Evolutionary conservation across 2,888 invertebrate genomes (phyloP).

Genomic region (Trichacis sp.): DNA sequence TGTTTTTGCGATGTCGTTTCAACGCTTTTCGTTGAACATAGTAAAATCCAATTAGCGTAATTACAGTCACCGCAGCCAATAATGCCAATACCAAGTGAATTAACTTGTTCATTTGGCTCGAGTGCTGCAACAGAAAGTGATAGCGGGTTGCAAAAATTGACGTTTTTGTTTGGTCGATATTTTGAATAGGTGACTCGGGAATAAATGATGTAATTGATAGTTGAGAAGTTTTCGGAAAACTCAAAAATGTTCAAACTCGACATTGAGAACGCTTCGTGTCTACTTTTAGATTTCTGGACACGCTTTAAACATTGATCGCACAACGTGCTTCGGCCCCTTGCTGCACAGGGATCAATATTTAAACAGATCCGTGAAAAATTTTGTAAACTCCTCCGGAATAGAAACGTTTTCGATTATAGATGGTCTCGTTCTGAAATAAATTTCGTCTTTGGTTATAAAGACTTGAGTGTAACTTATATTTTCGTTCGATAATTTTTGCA

Average conservation of each 20-base stretch:
- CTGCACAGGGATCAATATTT: slow-evolving; percentile 2
- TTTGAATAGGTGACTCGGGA: too few relatives aligned
- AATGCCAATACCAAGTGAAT: slow-evolving; percentile 21
- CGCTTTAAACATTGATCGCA: slow-evolving; percentile 47
- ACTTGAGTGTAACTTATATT: too few relatives aligned
- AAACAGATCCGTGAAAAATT: background rate
- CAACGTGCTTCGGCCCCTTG: slow-evolving; percentile 3
- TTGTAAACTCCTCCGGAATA: too few relatives aligned
- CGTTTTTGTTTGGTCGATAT: too few relatives aligned
- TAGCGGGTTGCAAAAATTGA: background rate
- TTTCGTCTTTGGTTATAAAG: too few relatives aligned
- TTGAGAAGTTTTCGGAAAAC: too few relatives aligned
- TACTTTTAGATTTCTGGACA: slow-evolving; percentile 47
- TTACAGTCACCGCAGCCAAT: slow-evolving; percentile 22
- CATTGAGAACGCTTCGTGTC: slow-evolving; percentile 11
- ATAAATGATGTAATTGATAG: too few relatives aligned
- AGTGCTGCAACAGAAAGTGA: slow-evolving; percentile 13
- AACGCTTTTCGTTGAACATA: slow-evolving; percentile 49
- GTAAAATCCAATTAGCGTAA: slow-evolving; percentile 42
- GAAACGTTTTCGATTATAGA: too few relatives aligned
- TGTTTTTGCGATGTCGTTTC: slow-evolving; percentile 46
- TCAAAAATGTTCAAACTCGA: slow-evolving; percentile 7
- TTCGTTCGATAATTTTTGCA: too few relatives aligned
- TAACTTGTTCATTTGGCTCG: slow-evolving; percentile 9
- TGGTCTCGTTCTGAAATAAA: too few relatives aligned